phyloP scores from a whole-genome alignment of 2,113 vertebrate genomes.

The Eleginops maclovinus region DNA sequence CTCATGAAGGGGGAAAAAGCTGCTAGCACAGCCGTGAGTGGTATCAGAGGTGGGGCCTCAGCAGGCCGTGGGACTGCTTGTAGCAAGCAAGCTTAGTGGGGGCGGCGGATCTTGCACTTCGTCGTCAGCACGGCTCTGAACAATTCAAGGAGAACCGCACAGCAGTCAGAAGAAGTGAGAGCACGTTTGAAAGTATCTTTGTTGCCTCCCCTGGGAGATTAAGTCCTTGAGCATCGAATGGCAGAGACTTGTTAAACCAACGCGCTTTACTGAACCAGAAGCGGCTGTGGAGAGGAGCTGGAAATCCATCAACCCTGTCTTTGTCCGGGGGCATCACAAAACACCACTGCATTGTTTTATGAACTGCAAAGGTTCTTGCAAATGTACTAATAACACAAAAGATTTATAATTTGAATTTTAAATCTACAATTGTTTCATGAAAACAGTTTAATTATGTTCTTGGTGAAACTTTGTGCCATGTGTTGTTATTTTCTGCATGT shows the following conservation, averaged over 20 bases:
- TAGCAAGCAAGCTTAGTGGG: constrained; percentile 16
- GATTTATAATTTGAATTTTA: neutral
- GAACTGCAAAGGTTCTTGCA: constrained; percentile 1
- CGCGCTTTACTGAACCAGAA: constrained; percentile 73
- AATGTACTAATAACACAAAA: neutral
- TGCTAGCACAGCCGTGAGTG: constrained; percentile 61
- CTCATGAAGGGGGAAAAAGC: constrained; percentile 41
- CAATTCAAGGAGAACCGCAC: constrained; percentile 31
- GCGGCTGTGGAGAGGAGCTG: constrained; percentile 46
- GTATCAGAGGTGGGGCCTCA: constrained; percentile 45
- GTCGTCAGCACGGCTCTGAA: constrained; percentile 6
- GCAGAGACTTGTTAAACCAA: constrained; percentile 76
- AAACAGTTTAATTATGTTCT: neutral
- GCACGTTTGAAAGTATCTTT: constrained; percentile 15
- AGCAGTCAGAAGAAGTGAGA: constrained; percentile 40
- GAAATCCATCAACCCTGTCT: constrained; percentile 59
- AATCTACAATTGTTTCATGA: neutral
- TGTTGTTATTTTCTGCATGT: neutral
- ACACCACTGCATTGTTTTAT: constrained; percentile 22
- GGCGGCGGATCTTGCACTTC: constrained; percentile 24
- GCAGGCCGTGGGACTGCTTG: constrained; percentile 18
- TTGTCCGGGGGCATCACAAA: constrained; percentile 53
- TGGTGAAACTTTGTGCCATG: neutral
- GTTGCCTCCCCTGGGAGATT: constrained; percentile 68
- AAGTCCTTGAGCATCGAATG: constrained; percentile 65